Base-by-base conservation (phyloP, 2,888 invertebrate species). In the Dendrolimus houi region DNA sequence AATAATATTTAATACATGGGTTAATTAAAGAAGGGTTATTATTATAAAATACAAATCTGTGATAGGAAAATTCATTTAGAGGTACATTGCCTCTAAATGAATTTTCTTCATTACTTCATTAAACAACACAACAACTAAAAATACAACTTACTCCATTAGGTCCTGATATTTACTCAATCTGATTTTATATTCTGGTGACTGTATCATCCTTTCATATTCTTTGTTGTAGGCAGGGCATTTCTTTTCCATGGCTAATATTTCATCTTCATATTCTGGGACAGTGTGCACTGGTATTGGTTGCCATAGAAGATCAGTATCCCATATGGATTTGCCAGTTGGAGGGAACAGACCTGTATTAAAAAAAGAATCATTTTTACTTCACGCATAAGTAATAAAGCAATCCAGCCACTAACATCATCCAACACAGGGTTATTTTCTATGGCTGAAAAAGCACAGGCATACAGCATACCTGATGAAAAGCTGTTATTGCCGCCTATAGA, bases 261-360 rank as follows among this genome's bases (percentile, higher is more conserved):
- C 81, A 85, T 97, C 97, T 7, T 89, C 71, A 1, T 75, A 71
- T 68, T 93, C 92, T 0, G 95, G 94, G 1, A 83, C 68, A 0
- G 95, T 94, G 68, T 96, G 96, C 0, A 96, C 92, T 0, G 96
- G 96, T 67, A 96, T 94, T 0, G 96, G 96, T 79, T 95, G 95
- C 96, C 96, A 96, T 54, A 81, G 70, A 7, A 95, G 75, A 13
- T 85, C 70, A 0, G 74, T 52, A 66, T 94, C 89, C 95, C 95
- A 96, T 7, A 83, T 57, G 66, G 94, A 90, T 2, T 83, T 79
- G 0, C 81, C 88, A 6, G 69, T 66, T 0, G 95, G 95, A 7
- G 95, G 94, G 77, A 93, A 96, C 56, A 96, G 74, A 0, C 96
- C 96, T 91, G 62, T 41, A 64, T 52, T 41, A 13, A 42, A 62